Evolutionary conservation across 2,888 invertebrate species (phyloP).

Genomic region (Zelleria hepariella): DNA sequence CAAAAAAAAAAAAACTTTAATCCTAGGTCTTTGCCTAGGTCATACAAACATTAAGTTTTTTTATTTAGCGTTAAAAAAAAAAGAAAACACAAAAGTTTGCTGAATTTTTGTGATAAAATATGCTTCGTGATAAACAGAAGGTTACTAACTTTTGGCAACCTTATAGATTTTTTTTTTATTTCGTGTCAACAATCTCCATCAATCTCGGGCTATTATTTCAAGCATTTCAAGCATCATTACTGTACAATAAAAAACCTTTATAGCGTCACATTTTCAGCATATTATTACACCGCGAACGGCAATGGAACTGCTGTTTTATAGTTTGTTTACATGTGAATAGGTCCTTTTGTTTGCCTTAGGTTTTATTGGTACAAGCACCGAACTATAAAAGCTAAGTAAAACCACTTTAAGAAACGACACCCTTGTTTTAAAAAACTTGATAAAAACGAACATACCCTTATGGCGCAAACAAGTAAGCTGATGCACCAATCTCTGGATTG

Average conservation of each 20-base stretch:
- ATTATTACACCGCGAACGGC: background rate
- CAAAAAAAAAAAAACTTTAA: no score
- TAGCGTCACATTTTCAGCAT: background rate
- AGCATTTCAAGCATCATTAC: background rate
- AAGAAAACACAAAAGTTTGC: no score
- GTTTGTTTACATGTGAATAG: background rate
- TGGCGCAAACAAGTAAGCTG: no score
- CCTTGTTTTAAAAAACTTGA: background rate
- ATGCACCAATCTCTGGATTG: no score
- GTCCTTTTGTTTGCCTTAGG: background rate
- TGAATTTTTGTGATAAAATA: no score
- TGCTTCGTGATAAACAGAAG: no score
- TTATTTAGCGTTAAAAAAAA: no score
- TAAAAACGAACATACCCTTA: no score
- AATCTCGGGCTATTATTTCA: background rate
- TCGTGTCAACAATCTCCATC: background rate
- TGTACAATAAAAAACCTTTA: background rate
- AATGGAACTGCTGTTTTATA: background rate
- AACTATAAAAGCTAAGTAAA: background rate
- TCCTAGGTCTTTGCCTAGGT: no score
- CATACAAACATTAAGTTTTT: no score
- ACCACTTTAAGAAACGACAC: background rate
- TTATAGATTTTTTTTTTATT: no score
- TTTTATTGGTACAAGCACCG: background rate
- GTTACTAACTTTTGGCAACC: no score